phyloP scores from a whole-genome alignment of 2,113 vertebrate species.

The Aptenodytes forsteri region DNA sequence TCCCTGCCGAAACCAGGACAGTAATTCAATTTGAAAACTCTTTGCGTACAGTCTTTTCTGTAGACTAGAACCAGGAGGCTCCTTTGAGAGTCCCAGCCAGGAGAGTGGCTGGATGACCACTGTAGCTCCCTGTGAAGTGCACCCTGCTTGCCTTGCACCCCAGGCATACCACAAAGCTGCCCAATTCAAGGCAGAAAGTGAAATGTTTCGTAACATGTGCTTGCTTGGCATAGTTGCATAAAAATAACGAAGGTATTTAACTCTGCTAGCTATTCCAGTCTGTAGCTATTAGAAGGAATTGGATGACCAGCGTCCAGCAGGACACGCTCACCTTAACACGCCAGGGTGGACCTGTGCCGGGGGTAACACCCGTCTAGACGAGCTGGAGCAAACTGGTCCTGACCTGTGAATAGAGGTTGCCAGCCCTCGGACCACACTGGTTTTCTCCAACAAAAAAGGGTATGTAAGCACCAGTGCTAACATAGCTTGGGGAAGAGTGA shows the following conservation, averaged over 20 bases:
- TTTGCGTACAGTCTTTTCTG: neutral
- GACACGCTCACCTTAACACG: accelerated
- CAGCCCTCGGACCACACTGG: accelerated
- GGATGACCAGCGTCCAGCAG: neutral
- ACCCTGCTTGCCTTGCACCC: neutral
- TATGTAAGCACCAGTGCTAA: accelerated
- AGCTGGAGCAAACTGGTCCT: neutral
- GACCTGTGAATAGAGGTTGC: neutral
- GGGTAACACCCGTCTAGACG: accelerated
- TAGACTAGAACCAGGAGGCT: neutral
- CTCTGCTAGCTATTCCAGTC: neutral
- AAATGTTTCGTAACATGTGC: accelerated
- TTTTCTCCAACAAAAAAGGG: neutral
- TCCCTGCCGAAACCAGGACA: too few species aligned
- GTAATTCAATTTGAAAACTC: neutral
- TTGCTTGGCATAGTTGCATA: neutral
- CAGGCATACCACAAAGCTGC: neutral
- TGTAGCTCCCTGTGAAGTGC: neutral
- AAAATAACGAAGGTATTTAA: neutral
- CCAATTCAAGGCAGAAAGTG: neutral
- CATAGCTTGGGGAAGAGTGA: neutral
- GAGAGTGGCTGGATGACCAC: neutral
- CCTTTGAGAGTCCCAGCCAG: neutral
- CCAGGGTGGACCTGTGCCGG: neutral
- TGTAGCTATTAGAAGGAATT: neutral